Base-by-base conservation (phyloP, 2,113 vertebrate species). In the Pithys albifrons region DNA sequence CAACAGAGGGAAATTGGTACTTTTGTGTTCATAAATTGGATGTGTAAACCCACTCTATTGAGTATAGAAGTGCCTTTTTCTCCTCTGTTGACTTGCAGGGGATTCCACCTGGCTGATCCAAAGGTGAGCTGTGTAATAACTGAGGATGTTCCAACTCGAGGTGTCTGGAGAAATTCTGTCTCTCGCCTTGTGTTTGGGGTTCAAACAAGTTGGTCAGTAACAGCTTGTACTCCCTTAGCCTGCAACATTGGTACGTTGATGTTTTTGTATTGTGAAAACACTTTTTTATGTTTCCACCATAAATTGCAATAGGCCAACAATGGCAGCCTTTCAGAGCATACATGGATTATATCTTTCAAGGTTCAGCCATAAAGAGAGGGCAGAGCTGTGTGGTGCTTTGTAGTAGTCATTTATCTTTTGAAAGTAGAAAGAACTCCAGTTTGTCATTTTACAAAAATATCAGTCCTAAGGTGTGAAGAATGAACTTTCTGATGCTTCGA, bases 371-470 rank as follows among this genome's bases (percentile, higher is more conserved):
- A 64, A 59, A 41, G 55, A 73, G 12, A 49, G 54, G 4, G 28
- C 71, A 27, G 14, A 35, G 7, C 25, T 67, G 8, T 0, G 0
- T 66, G 41, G 11, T 88, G 18, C 33, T 84, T n/a, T 83, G 25
- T 65, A 19, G 46, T 48, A 69, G 48, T 45, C 15, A 52, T 71
- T 25, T 55, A 0, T 65, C 28, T 83, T 51, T 93, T 74, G 43
- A 86, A 88, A 82, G 24, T 59, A 54, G 31, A 51, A 67, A 29
- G 14, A 59, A 52, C 22, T 81, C 4, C 20, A 54, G 7, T 77
- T 76, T 41, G 37, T 57, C 3, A 13, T n/a, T 85, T 72, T 80
- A 58, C 10, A 52, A 41, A 91, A 91, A n/a, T n/a, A 41, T 0
- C 4, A 31, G 7, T 58, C 37, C 28, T 70, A 41, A 69, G 7